Evolutionary conservation across 2,888 invertebrate genomes (phyloP), one percentile per base, ranked within the genome.

Genomic region (Drosophila mercatorum): DNA sequence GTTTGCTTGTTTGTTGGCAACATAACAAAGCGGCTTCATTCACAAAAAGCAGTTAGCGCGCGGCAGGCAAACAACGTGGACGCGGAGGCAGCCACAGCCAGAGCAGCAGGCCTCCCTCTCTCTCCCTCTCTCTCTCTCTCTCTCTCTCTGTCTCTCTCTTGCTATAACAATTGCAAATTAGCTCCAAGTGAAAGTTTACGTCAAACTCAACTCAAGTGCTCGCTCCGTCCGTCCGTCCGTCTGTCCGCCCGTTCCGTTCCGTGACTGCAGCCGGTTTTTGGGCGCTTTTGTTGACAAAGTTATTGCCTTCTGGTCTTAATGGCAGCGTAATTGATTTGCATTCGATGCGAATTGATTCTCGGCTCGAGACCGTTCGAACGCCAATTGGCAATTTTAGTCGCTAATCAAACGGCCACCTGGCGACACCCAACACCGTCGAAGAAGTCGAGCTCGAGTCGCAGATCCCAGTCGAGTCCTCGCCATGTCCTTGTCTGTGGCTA

Each of bases 401-500:
- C 77, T 79, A 73, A 77, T 80, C 83, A 71, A 77, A 66, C 67
- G 51, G 59, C 49, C 46, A 46, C 47, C 65, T 41, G 62, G 49
- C 36, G 53, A 55, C 41, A 41, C 17, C 55, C 55, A 55, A 41
- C n/a, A 55, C 55, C 55, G n/a, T 22, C 2, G 22, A 22, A 22
- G 2, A 41, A 10, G 47, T 40, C 40, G 22, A 40, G 26, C 6
- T 22, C 38, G 36, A 26, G 14, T 11, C 5, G 11, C n/a, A 5
- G 26, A 8, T 43, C 10, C 17, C 11, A 34, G 11, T 26, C 41
- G n/a, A 14, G 3, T 41, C 51, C 34, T 12, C 7, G 67, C 58
- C 73, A 88, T 91, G 91, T 78, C 91, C 75, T 74, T 91, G 80
- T 90, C 91, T 55, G 68, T 86, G 67, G 78, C 90, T 60, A 91